A percentile compares a stretch with the other conserved stretches of the same genome.
Evolutionary conservation across 2,888 invertebrate genomes (phyloP).

Genomic region (Pterostichus niger): DNA sequence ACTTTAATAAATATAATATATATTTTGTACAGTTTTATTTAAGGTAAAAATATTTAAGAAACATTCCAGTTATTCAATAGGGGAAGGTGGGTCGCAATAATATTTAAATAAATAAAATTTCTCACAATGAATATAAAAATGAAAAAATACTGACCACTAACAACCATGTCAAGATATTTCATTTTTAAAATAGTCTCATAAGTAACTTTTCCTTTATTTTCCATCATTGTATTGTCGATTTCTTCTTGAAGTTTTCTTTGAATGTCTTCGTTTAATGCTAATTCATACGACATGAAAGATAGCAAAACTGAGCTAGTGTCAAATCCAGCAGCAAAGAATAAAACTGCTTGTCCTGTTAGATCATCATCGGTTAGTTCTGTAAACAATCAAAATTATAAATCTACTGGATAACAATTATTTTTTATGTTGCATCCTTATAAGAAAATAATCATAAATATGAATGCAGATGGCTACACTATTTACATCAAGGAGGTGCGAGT

Average conservation of each 20-base stretch:
- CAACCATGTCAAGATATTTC: constrained; percentile 78
- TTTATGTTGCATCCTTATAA: too few relatives aligned
- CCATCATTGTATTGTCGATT: constrained; percentile 70
- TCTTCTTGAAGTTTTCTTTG: constrained; percentile 73
- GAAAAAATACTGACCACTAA: constrained; percentile 70
- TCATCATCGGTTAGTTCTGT: constrained; percentile 73
- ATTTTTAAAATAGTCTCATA: constrained; percentile 76
- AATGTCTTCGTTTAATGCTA: constrained; percentile 73
- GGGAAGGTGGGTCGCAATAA: too few relatives aligned
- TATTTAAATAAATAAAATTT: not conserved
- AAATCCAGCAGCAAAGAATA: constrained; percentile 75
- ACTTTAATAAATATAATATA: too few relatives aligned
- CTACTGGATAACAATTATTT: too few relatives aligned
- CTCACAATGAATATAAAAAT: too few relatives aligned
- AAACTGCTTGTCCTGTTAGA: constrained; percentile 73
- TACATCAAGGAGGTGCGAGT: too few relatives aligned
- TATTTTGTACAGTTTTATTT: too few relatives aligned
- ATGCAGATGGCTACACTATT: too few relatives aligned
- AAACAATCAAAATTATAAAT: not conserved
- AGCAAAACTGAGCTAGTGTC: constrained; percentile 73
- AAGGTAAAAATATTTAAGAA: too few relatives aligned
- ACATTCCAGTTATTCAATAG: too few relatives aligned
- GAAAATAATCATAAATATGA: too few relatives aligned
- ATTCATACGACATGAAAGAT: constrained; percentile 73
- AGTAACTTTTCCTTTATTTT: constrained; percentile 72